A percentile compares a stretch with the other conserved stretches of the same genome.
Evolutionary conservation across 2,113 vertebrate species (phyloP).

Genomic region (Salvelinus namaycush): DNA sequence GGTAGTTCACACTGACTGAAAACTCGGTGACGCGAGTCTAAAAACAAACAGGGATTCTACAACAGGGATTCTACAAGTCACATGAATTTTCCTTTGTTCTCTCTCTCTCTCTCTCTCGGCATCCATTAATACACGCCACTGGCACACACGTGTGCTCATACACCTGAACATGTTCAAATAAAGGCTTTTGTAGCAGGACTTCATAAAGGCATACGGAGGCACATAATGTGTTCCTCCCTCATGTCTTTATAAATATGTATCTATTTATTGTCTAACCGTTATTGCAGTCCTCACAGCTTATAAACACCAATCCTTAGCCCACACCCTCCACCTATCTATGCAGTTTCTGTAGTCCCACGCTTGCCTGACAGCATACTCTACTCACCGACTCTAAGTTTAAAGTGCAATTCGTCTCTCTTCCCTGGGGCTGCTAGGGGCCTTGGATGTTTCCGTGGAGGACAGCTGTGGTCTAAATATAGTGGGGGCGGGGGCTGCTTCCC

Average conservation of each 20-base stretch:
- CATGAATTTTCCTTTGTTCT: too few species aligned
- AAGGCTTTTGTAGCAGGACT: too few species aligned
- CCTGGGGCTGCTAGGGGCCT: constrained; percentile 40
- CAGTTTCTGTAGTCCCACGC: neutral
- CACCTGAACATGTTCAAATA: too few species aligned
- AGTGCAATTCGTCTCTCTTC: too few species aligned
- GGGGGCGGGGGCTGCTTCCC: constrained; percentile 12
- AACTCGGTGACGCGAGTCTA: constrained; percentile 52
- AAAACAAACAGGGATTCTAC: constrained; percentile 44
- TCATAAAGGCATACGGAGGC: neutral
- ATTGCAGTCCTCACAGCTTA: too few species aligned
- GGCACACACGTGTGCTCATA: too few species aligned
- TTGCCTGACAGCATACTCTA: constrained; percentile 1
- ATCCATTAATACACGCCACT: too few species aligned
- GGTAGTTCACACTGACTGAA: constrained; percentile 30
- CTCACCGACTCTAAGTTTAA: neutral
- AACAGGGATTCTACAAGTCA: neutral
- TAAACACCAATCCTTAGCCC: neutral
- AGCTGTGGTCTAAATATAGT: constrained; percentile 77
- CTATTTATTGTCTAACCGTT: too few species aligned
- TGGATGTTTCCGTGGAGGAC: constrained; percentile 65
- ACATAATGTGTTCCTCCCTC: neutral
- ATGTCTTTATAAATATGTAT: too few species aligned
- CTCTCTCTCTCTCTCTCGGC: constrained; percentile 16
- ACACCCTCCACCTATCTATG: neutral